Percentiles rank a stretch among this genome's conserved stretches.
These are phyloP conservation scores for Theretra japonica DNA, from an alignment of 2,888 invertebrate species.

Conservation along the genomic window DNA sequence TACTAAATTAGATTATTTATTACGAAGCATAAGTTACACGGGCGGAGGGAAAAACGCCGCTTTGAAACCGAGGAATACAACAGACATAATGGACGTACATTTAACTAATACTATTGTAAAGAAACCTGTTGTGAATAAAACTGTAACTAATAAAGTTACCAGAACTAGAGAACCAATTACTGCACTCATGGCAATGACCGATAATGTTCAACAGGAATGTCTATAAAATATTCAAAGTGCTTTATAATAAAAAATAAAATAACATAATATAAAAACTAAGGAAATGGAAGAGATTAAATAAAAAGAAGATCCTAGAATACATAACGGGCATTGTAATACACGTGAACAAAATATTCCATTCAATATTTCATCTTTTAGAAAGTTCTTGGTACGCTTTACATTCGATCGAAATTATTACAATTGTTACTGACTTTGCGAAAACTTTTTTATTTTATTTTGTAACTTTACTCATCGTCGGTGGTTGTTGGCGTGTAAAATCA, in stretches of 20 bases:
- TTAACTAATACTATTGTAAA: not conserved
- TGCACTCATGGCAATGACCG: no score
- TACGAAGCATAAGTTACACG: not conserved
- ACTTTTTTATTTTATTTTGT: not conserved
- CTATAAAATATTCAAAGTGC: no score
- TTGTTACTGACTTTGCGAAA: not conserved
- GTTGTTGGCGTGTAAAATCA: slow-evolving; percentile 20
- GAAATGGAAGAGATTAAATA: no score
- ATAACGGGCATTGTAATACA: not conserved
- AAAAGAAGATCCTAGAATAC: no score
- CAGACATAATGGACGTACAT: not conserved
- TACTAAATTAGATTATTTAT: slow-evolving; percentile 21
- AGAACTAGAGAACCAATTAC: no score
- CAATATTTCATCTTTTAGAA: not conserved
- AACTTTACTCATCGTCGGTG: not conserved
- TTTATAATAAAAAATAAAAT: no score
- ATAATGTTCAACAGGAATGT: no score
- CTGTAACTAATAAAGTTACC: no score
- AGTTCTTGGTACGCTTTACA: not conserved
- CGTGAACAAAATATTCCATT: not conserved
- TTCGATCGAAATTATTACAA: not conserved
- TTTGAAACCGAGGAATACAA: not conserved
- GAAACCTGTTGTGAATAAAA: no score
- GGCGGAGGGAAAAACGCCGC: not conserved
- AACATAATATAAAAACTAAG: no score